Base-by-base conservation (phyloP, 2,113 vertebrate genomes). In the Recurvirostra avosetta region DNA sequence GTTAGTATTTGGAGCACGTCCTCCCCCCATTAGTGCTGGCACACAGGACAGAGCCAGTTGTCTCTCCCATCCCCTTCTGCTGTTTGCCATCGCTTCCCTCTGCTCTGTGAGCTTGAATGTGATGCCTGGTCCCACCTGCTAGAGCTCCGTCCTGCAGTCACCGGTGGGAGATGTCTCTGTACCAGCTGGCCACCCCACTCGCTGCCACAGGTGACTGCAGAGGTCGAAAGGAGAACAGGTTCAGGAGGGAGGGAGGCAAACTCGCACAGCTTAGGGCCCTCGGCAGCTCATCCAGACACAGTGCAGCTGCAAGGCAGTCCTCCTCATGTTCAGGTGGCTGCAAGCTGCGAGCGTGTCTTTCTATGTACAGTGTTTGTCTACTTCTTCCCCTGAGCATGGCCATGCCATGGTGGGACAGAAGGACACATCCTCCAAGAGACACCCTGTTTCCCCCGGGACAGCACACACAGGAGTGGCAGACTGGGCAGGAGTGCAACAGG, bases 361-460 rank as follows among this genome's bases (percentile, higher is more conserved):
- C 59, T n/a, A 40, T 49, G 41, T 30, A 21, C 41, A 38, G 53
- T 34, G 26, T 41, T 29, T 8, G 30, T n/a, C 56, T 71, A 56
- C 72, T 47, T 18, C 63, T 66, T 55, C 36, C 52, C 45, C 21
- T 1, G 12, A 45, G 70, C 36, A n/a, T 0, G 14, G 78, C 32
- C 73, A 6, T 4, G 7, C 7, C 22, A 21, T 0, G 1, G 52
- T 5, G 53, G 61, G 53, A 43, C 52, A 80, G 79, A 15, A 23
- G 66, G 83, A 73, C 27, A 3, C 1, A 0, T 20, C 47, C 65
- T 34, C 34, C 1, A 1, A 72, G 23, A 40, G 25, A 53, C 3
- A 13, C 11, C 26, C 5, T 1, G 0, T 4, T 4, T 49, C 53
- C 53, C 15, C 38, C 2, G 3, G 30, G 62, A 25, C 56, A n/a